These are phyloP conservation scores for Syritta pipiens DNA, from an alignment of 2,888 invertebrate genomes.

Conservation along the genomic window DNA sequence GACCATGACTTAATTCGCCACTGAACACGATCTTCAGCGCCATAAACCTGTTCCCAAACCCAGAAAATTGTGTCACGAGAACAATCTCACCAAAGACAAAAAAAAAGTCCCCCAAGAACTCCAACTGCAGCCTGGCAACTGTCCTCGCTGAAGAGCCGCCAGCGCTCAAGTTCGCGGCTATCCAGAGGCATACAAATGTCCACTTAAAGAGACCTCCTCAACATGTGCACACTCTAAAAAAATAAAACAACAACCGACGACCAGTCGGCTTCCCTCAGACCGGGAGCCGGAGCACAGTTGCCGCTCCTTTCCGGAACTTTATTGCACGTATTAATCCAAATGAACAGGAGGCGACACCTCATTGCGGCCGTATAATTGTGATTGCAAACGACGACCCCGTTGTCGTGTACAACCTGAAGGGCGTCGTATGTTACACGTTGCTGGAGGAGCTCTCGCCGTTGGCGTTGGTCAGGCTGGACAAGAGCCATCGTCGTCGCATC, in stretches of 20 bases:
- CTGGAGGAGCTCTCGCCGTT: neutral
- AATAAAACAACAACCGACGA: no score
- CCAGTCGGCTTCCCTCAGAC: neutral
- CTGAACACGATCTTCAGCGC: no score
- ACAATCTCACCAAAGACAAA: no score
- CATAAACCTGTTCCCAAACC: no score
- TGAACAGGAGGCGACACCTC: conserved; percentile 49
- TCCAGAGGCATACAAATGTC: neutral
- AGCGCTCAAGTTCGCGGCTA: no score
- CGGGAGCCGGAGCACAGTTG: no score
- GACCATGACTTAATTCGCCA: no score
- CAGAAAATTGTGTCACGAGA: no score
- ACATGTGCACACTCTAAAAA: neutral
- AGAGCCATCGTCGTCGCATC: neutral
- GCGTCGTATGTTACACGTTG: conserved; percentile 30
- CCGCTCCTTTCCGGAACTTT: conserved; percentile 47
- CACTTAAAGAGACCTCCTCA: neutral
- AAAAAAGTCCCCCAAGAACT: no score
- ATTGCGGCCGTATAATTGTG: conserved; percentile 45
- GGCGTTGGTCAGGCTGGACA: conserved; percentile 26
- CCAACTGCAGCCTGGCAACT: no score
- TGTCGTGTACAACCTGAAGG: conserved; percentile 35
- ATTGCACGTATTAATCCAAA: conserved; percentile 57
- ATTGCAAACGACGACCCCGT: conserved; percentile 29
- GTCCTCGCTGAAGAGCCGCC: no score